These are phyloP conservation scores for Drosophila imparisetae DNA, from an alignment of 2,888 invertebrate species.

Conservation along the genomic window DNA sequence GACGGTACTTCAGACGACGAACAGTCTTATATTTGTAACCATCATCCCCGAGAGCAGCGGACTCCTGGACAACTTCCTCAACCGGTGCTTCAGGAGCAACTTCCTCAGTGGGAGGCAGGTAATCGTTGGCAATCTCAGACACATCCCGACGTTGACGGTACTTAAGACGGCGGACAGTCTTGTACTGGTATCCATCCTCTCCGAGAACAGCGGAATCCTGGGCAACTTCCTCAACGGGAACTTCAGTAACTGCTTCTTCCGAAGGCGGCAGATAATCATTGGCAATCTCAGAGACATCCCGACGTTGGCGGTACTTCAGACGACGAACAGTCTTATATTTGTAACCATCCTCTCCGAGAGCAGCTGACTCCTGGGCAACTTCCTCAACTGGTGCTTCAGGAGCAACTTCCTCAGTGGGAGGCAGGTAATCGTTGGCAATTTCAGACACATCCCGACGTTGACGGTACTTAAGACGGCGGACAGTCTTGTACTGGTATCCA, in stretches of 20 bases:
- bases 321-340: slow-evolving; percentile 38
- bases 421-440: slow-evolving; percentile 35
- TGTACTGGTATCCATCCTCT: slow-evolving; percentile 65
- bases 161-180: slow-evolving; percentile 64
- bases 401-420: not conserved
- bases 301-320: slow-evolving; percentile 36
- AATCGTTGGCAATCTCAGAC: slow-evolving; percentile 50
- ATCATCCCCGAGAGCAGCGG: slow-evolving; percentile 12
- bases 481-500: slow-evolving; percentile 53
- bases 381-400: slow-evolving; percentile 5
- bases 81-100: slow-evolving; percentile 30
- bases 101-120: slow-evolving; percentile 45
- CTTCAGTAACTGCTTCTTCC: slow-evolving; percentile 7
- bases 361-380: slow-evolving; percentile 28
- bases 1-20: slow-evolving; percentile 13
- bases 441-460: slow-evolving; percentile 48
- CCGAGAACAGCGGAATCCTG: slow-evolving; percentile 52
- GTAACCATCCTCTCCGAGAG: slow-evolving; percentile 22
- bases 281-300: slow-evolving; percentile 33
- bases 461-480: slow-evolving; percentile 47
- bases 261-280: slow-evolving; percentile 31
- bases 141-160: slow-evolving; percentile 69
- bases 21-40: slow-evolving; percentile 23
- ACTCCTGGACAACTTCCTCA: slow-evolving; percentile 29
- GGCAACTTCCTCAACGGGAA: slow-evolving; percentile 25